A percentile compares a stretch with the other conserved stretches of the same genome.
phyloP scores from a whole-genome alignment of 1,140 invertebrate genomes.

The Brachionus koreanus region DNA sequence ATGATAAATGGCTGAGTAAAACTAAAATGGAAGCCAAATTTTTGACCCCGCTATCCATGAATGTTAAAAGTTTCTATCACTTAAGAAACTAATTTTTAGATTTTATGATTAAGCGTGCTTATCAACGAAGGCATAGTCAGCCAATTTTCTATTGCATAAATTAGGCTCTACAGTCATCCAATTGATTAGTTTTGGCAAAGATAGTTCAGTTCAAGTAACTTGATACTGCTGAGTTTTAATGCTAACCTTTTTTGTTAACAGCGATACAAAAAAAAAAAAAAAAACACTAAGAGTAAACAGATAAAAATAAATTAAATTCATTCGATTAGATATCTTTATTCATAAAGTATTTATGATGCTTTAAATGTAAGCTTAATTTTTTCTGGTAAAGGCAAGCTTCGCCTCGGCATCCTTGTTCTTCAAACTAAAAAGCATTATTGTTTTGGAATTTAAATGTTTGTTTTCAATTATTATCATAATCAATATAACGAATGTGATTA shows the following conservation, averaged over 20 bases:
- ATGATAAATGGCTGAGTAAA: too few relatives aligned
- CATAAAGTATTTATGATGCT: neutral
- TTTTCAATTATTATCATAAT: conserved; percentile 34
- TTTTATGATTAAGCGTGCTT: neutral
- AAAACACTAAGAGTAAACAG: neutral
- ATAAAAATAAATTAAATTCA: conserved; percentile 17
- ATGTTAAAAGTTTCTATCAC: neutral
- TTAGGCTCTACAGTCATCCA: neutral
- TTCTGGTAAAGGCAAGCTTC: neutral
- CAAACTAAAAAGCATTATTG: neutral
- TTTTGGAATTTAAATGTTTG: neutral
- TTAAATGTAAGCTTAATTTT: conserved; percentile 22
- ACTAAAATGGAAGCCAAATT: too few relatives aligned
- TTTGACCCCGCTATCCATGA: too few relatives aligned
- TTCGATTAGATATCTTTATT: conserved; percentile 2
- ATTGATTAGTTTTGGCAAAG: conserved; percentile 2
- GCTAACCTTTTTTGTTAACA: conserved; percentile 20
- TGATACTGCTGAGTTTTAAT: neutral
- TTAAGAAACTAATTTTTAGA: too few relatives aligned
- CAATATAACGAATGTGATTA: conserved; percentile 16
- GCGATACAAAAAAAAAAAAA: neutral
- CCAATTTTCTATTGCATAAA: neutral
- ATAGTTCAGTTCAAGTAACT: neutral
- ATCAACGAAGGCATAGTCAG: neutral
- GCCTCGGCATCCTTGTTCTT: neutral